Percentiles rank a stretch among this genome's conserved stretches.
Evolutionary conservation across 1,140 invertebrate species (phyloP).

Genomic region (Orius laevigatus): DNA sequence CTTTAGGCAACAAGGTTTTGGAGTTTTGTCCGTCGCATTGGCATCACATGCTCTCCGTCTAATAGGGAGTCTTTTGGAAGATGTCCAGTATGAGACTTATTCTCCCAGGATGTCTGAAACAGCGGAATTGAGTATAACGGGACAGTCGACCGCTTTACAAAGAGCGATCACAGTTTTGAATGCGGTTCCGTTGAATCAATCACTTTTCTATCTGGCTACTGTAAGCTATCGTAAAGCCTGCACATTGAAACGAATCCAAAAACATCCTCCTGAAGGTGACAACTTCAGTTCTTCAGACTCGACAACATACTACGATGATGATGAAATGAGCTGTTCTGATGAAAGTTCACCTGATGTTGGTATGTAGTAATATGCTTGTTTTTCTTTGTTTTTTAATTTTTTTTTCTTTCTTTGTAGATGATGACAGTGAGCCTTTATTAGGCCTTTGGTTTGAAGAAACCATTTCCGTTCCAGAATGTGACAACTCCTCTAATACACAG

Average conservation of each 20-base stretch:
- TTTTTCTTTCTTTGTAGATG: constrained; percentile 27
- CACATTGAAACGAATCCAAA: constrained; percentile 62
- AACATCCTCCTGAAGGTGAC: constrained; percentile 59
- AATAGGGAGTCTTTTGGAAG: constrained; percentile 44
- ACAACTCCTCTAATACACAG: constrained; percentile 12
- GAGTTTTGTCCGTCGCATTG: constrained; percentile 63
- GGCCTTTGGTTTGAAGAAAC: constrained; percentile 89
- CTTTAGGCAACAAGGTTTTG: constrained; percentile 56
- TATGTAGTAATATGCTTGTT: constrained; percentile 19
- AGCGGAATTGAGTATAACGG: constrained; percentile 38
- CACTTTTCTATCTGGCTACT: constrained; percentile 72
- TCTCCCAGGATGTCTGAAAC: constrained; percentile 27
- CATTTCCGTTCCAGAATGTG: constrained; percentile 52
- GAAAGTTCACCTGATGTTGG: constrained; percentile 76
- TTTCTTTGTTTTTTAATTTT: neutral
- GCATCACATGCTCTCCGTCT: constrained; percentile 54
- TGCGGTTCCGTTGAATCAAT: constrained; percentile 48
- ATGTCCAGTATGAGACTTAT: constrained; percentile 39
- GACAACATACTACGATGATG: constrained; percentile 82
- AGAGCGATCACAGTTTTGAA: constrained; percentile 45
- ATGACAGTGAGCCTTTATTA: constrained; percentile 80
- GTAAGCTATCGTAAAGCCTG: constrained; percentile 81
- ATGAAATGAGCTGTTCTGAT: constrained; percentile 71
- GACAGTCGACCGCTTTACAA: constrained; percentile 44
- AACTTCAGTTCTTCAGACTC: constrained; percentile 75